Percentiles rank a stretch among this genome's conserved stretches.
Evolutionary conservation across 1,140 invertebrate genomes (phyloP).

Genomic region (Tribolium madens): DNA sequence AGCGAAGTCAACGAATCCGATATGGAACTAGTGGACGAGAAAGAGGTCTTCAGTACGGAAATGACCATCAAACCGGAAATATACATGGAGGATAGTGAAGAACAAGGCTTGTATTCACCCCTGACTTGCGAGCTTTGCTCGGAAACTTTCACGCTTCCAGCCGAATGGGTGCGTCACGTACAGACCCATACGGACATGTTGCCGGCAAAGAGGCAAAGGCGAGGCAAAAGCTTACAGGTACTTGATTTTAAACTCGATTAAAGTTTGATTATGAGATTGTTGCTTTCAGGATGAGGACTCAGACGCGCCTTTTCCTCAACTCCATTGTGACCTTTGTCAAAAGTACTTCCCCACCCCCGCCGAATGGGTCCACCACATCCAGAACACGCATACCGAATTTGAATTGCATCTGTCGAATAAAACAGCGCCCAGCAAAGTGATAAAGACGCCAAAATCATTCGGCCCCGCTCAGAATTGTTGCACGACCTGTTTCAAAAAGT

Average conservation of each 20-base stretch:
- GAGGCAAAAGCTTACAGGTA: slow-evolving; percentile 59
- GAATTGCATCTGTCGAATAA: slow-evolving; percentile 84
- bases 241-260: background rate
- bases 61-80: slow-evolving; percentile 71
- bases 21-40: slow-evolving; percentile 76
- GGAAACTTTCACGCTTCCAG: slow-evolving; percentile 84
- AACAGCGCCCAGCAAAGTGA: slow-evolving; percentile 17
- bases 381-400: slow-evolving; percentile 84
- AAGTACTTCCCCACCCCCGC: slow-evolving; percentile 84
- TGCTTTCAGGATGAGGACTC: slow-evolving; percentile 72
- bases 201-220: slow-evolving; percentile 68
- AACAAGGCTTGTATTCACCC: slow-evolving; percentile 75
- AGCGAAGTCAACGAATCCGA: slow-evolving; percentile 68
- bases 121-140: slow-evolving; percentile 85
- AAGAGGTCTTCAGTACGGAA: slow-evolving; percentile 69
- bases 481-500: slow-evolving; percentile 78
- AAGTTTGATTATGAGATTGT: background rate
- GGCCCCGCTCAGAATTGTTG: slow-evolving; percentile 73
- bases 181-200: slow-evolving; percentile 77
- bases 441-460: slow-evolving; percentile 22
- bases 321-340: slow-evolving; percentile 84
- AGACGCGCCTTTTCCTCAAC: slow-evolving; percentile 76
- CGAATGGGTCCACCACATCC: slow-evolving; percentile 87
- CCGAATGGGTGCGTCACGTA: slow-evolving; percentile 84
- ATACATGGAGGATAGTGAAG: slow-evolving; percentile 64